Evolutionary conservation across 37 sponge, comb jelly and placozoan species (phyloP).

Genomic region (Hormiphora californensis): DNA sequence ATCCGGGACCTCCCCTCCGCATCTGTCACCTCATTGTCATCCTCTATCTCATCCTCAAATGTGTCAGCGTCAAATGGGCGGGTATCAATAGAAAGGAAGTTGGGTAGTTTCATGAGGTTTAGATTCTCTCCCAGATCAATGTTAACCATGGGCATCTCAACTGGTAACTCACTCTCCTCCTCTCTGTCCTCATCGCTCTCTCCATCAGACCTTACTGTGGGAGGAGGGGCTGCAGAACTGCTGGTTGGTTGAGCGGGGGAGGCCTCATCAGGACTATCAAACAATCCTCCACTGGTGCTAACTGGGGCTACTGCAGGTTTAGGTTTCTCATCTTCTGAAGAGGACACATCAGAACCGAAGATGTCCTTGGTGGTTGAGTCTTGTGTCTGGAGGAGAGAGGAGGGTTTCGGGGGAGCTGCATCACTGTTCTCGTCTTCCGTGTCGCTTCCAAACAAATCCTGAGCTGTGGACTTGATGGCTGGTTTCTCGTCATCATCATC

Average conservation of each 20-base stretch:
- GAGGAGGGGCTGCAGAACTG: neutral
- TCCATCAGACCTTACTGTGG: neutral
- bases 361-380: no score
- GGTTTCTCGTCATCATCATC: neutral
- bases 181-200: conserved; percentile 55
- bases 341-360: conserved; percentile 32
- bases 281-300: no score
- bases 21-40: conserved; percentile 84
- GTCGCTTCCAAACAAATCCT: conserved; percentile 30
- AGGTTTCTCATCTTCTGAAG: conserved; percentile 16
- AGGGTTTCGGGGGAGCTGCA: no score
- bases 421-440: conserved; percentile 43
- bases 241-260: no score
- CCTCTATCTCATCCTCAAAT: conserved; percentile 91
- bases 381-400: no score
- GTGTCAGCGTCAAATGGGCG: conserved; percentile 83
- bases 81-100: conserved; percentile 78
- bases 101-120: conserved; percentile 89
- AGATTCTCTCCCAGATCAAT: conserved; percentile 70
- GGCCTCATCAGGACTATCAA: no score
- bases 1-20: conserved; percentile 89
- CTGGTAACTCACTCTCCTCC: conserved; percentile 69
- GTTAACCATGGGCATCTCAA: conserved; percentile 73
- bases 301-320: no score
- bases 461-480: neutral